Conservation (phyloP, 30 jellyfish, hydroid and myxozoan species). For the Hydractinia echinata region DNA sequence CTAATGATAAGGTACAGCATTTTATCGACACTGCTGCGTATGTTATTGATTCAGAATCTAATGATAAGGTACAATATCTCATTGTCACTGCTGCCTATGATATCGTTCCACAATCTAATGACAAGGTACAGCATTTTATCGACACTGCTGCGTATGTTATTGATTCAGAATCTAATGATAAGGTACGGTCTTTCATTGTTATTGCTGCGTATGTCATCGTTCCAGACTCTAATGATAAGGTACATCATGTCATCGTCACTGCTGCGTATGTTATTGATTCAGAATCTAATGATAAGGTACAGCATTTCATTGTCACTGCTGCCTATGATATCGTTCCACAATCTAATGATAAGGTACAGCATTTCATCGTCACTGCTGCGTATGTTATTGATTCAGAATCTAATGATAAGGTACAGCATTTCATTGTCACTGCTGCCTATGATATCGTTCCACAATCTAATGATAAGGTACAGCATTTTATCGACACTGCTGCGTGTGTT, state of each 20-base stretch:
- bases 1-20: background rate
- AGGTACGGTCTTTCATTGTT: slow-evolving; percentile 16
- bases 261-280: slow-evolving; percentile 47
- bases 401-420: slow-evolving; percentile 33
- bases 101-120: too few species aligned
- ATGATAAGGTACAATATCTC: slow-evolving; percentile 28
- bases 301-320: too few species aligned
- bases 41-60: slow-evolving; percentile 21
- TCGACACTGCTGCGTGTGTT: too few species aligned
- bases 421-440: too few species aligned
- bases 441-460: too few species aligned
- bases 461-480: too few species aligned
- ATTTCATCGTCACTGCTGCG: slow-evolving; percentile 56
- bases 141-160: slow-evolving; percentile 52
- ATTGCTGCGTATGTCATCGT: too few species aligned
- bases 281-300: slow-evolving; percentile 37
- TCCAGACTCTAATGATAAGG: too few species aligned
- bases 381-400: slow-evolving; percentile 26
- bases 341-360: too few species aligned
- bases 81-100: too few species aligned
- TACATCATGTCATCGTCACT: slow-evolving; percentile 36
- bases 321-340: too few species aligned
- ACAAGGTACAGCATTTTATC: background rate
- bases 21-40: slow-evolving; percentile 58
- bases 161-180: slow-evolving; percentile 21